A percentile compares a stretch with the other conserved stretches of the same genome.
These are phyloP conservation scores for Anthopleura sola DNA, from an alignment of 64 coral and sea anemone genomes.

Conservation along the genomic window DNA sequence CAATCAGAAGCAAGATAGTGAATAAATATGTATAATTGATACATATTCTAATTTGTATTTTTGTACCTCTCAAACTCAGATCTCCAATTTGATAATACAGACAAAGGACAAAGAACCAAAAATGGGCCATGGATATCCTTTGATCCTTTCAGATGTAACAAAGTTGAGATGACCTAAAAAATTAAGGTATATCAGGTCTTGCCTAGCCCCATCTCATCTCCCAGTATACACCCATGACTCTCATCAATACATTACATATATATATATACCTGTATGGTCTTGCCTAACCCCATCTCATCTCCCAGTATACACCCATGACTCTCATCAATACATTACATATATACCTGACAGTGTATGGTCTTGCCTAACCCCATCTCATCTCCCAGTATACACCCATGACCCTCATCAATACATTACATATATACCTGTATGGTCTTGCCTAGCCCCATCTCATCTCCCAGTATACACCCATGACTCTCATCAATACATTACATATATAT, in stretches of 20 bases:
- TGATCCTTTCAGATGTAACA: conserved; percentile 39
- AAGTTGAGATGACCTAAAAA: conserved; percentile 71
- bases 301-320: conserved; percentile 68
- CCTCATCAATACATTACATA: background rate
- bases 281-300: conserved; percentile 86
- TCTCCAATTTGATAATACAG: conserved; percentile 81
- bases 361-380: conserved; percentile 88
- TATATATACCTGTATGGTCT: conserved; percentile 37
- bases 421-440: conserved; percentile 85
- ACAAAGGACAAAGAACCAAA: conserved; percentile 67
- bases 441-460: conserved; percentile 85
- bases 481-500: background rate
- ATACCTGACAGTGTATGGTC: conserved; percentile 18
- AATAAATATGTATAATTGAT: too few species aligned
- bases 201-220: conserved; percentile 74
- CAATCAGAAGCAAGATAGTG: too few species aligned
- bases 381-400: conserved; percentile 59
- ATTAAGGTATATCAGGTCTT: conserved; percentile 60
- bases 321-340: background rate
- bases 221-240: conserved; percentile 59
- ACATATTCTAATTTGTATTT: too few species aligned
- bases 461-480: conserved; percentile 51
- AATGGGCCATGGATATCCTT: conserved; percentile 49
- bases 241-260: too few species aligned
- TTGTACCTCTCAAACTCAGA: conserved; percentile 71